Evolutionary conservation across 1,140 invertebrate genomes (phyloP).

Genomic region (Metopolophium dirhodum): DNA sequence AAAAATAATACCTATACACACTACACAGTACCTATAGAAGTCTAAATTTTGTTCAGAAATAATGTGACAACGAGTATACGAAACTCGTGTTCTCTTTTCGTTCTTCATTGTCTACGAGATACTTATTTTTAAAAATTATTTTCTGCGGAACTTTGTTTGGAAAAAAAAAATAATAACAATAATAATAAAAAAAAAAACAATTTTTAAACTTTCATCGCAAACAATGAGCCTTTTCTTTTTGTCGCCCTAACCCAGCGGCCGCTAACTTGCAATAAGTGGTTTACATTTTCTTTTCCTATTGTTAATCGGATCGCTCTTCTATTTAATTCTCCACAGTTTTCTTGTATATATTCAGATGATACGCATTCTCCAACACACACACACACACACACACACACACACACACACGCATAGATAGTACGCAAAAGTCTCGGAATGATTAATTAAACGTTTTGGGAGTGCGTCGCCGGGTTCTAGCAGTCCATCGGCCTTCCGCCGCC

Average conservation of each 20-base stretch:
- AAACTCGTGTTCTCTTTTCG: neutral
- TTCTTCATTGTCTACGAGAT: neutral
- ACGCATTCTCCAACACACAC: neutral
- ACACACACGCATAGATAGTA: neutral
- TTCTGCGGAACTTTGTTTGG: neutral
- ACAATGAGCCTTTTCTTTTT: neutral
- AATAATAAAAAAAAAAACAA: neutral
- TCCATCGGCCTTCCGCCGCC: neutral
- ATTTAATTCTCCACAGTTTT: neutral
- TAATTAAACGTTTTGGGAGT: constrained; percentile 40
- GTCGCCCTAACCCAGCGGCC: neutral
- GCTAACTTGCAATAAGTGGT: neutral
- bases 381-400: neutral
- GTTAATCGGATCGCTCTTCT: constrained; percentile 25
- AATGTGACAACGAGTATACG: neutral
- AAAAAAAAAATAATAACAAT: neutral
- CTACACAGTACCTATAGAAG: neutral
- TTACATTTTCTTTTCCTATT: neutral
- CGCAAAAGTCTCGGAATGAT: neutral
- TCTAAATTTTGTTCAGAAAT: neutral
- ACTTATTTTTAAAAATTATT: neutral
- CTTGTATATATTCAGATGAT: neutral
- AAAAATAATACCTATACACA: neutral
- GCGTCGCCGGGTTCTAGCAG: neutral
- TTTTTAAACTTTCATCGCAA: constrained; percentile 23